Conservation (phyloP, 2,888 invertebrate genomes). For the Cyrtodaria siliqua region DNA sequence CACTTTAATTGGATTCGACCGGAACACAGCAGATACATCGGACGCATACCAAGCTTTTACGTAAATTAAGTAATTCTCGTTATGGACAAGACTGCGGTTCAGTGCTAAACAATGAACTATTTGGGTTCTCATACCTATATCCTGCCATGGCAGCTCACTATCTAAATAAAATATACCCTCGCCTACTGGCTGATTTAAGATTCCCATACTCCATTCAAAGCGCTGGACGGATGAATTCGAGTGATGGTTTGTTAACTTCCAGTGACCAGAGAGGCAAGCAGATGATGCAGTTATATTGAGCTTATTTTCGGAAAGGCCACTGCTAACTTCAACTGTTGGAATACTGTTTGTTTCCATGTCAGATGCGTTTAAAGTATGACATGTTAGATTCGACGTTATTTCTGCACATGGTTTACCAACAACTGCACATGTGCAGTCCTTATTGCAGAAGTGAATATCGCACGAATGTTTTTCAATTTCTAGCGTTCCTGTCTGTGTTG, state of each 20-base stretch:
- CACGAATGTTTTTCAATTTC: slow-evolving; percentile 52
- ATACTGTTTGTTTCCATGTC: too few relatives aligned
- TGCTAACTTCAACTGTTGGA: background rate
- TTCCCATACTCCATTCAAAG: slow-evolving; percentile 63
- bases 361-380: too few relatives aligned
- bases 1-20: slow-evolving; percentile 45
- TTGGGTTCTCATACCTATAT: slow-evolving; percentile 35
- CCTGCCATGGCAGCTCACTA: slow-evolving; percentile 53
- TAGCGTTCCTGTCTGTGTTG: slow-evolving; percentile 18
- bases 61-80: slow-evolving; percentile 26
- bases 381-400: background rate
- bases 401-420: slow-evolving; percentile 50
- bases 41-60: slow-evolving; percentile 55
- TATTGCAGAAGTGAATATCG: slow-evolving; percentile 51
- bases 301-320: background rate
- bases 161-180: slow-evolving; percentile 40
- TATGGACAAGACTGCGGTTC: slow-evolving; percentile 30
- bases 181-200: slow-evolving; percentile 34
- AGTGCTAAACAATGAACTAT: slow-evolving; percentile 50
- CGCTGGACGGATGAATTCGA: slow-evolving; percentile 2
- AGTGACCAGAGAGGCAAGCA: slow-evolving; percentile 34
- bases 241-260: background rate
- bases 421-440: slow-evolving; percentile 62
- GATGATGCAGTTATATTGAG: slow-evolving; percentile 28
- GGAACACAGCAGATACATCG: slow-evolving; percentile 25